Evolutionary conservation across 2,888 invertebrate genomes (phyloP), one percentile per base, ranked within the genome.

Genomic region (Caenorhabditis imperialis): DNA sequence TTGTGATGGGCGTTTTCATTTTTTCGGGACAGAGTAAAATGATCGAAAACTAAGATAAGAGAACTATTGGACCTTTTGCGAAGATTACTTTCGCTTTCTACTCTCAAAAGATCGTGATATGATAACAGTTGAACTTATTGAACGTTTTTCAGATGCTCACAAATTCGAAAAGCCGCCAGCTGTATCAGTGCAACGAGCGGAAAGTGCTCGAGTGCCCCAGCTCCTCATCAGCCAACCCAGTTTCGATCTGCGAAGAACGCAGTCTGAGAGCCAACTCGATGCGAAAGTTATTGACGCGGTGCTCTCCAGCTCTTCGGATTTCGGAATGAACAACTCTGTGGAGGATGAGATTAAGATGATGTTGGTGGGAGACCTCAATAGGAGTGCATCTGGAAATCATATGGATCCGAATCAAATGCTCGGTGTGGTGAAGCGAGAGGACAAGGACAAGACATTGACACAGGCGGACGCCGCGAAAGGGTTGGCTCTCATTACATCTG

Each of bases 141-240:
- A 7, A 30, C 30, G 10, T 20, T 48, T 74, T 75, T 33, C 58
- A 75, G 75, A 70, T 37, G 65, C 57, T 12, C 47, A 60, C 33
- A 61, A 60, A 8, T 75, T 75, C 54, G 78, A 77, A 8, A 60
- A 74, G 37, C 73, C 69, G 1, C 44, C 50, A 7, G 16, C 30
- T 10, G 77, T 57, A 14, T 58, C 55, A 3, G 78, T 81, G 7
- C 78, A 77, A 57, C 60, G 82, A 30, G 62, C 81, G n/a, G 81
- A 81, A 62, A 79, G 79, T 47, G 82, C 81, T 1, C 71, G 81
- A n/a, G 81, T 83, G 1, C 84, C 84, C 8, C 81, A 82, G 42
- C 58, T 84, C 14, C 78, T 81, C 35, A 62, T 84, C 44, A 79
- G 79, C 27, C 71, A 75, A 38, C 79, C 84, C 1, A 81, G 81